Conservation (phyloP, 2,797 vertebrate species). For the Etheostoma nigrum region DNA sequence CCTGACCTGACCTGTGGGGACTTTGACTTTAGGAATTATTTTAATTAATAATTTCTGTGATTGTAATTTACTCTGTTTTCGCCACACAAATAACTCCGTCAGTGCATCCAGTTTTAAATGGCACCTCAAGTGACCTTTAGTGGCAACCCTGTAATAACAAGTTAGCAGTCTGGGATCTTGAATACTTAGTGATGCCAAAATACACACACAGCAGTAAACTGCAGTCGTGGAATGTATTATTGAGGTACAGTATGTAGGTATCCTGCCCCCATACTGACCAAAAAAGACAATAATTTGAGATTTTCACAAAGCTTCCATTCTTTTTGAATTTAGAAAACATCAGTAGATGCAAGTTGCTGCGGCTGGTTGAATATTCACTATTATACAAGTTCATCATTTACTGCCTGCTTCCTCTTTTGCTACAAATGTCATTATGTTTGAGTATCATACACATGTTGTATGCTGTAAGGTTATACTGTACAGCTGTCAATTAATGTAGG, state of each 20-base stretch:
- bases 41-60: slow-evolving; percentile 8
- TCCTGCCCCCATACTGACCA: slow-evolving; percentile 51
- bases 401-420: slow-evolving; percentile 2
- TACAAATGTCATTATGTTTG: slow-evolving; percentile 9
- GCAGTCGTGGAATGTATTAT: slow-evolving; percentile 68
- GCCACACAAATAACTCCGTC: slow-evolving; percentile 37
- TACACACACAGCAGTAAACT: slow-evolving; percentile 66
- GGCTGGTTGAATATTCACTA: too few species aligned
- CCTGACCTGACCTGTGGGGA: not conserved
- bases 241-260: slow-evolving; percentile 68
- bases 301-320: slow-evolving; percentile 42
- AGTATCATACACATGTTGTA: slow-evolving; percentile 15
- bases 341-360: not conserved
- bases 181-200: slow-evolving; percentile 59
- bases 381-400: not conserved
- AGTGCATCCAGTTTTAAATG: slow-evolving; percentile 42
- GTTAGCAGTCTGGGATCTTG: slow-evolving; percentile 49
- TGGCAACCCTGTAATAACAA: slow-evolving; percentile 57
- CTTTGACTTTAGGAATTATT: not conserved
- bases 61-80: not conserved
- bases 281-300: slow-evolving; percentile 65
- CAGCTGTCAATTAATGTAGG: slow-evolving; percentile 52
- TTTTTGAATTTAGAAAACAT: slow-evolving; percentile 34
- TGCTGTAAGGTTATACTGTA: slow-evolving; percentile 16
- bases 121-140: slow-evolving; percentile 66